Base-by-base conservation (phyloP, 2,888 invertebrate genomes). In the Drosophila bunnanda region DNA sequence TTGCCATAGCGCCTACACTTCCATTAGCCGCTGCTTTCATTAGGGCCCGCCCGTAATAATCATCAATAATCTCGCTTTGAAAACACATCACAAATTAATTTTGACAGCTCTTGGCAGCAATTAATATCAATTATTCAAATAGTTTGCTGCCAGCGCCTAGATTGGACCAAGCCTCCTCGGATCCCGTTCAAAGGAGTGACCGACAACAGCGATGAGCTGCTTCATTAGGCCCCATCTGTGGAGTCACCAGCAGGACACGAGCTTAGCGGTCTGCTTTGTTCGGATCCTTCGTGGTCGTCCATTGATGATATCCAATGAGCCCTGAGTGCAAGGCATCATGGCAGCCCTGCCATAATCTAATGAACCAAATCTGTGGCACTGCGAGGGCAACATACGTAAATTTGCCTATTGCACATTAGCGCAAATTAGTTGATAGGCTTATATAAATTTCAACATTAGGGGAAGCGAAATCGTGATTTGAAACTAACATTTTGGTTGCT, bases 41-140 rank as follows among this genome's bases (percentile, higher is more conserved):
- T 73, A 72, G 55, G 53, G 54, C 53, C 39, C 41, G 50, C 65
- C 46, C 81, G 78, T 74, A 74, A 88, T 75, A 66, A 77, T 59
- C 80, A 80, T 79, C 77, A 87, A 89, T 75, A 89, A 80, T 88
- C 80, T 67, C 32, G 61, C 71, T 66, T 52, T 61, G 56, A 38
- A 74, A 80, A 62, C 71, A 75, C 80, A 88, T 66, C 44, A 64
- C 68, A 78, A 86, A 83, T 86, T 75, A 88, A 82, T 88, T 86
- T 81, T 89, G 88, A 87, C 90, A 89, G 79, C 79, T 88, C 61
- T 79, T 69, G 75, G 66, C 79, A 50, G 75, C 76, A 75, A 90
- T 88, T 90, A 78, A 90, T 90, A 79, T 87, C 82, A 81, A 89
- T 87, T 87, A 87, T 84, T 81, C 70, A 85, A 75, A 75, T 85